A percentile compares a stretch with the other conserved stretches of the same genome.
Evolutionary conservation across 2,113 vertebrate genomes (phyloP).

Genomic region (Hydrochoerus hydrochaeris): DNA sequence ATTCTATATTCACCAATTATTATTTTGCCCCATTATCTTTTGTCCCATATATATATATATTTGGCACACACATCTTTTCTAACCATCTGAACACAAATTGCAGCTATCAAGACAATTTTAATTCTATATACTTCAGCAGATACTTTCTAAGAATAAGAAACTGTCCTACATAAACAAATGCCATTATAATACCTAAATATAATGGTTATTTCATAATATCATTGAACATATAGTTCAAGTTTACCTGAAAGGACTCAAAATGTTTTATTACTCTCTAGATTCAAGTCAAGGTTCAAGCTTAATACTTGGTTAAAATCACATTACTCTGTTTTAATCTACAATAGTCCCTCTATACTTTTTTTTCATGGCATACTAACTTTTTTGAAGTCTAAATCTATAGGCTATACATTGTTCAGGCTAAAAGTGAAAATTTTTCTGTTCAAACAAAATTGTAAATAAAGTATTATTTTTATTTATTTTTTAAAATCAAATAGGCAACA

Average conservation of each 20-base stretch:
- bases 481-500: not conserved
- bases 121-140: not conserved
- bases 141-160: not conserved
- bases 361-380: not conserved
- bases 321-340: slow-evolving; percentile 23
- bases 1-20: not conserved
- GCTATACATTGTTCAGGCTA: not conserved
- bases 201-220: slow-evolving; percentile 3
- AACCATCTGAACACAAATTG: not conserved
- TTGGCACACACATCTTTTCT: not conserved
- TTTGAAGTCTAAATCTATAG: not conserved
- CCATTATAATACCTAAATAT: not conserved
- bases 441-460: slow-evolving; percentile 43
- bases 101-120: not conserved
- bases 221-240: not conserved
- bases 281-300: not conserved
- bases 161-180: not conserved
- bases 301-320: not conserved
- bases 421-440: slow-evolving; percentile 34
- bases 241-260: slow-evolving; percentile 2
- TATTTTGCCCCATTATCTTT: not conserved
- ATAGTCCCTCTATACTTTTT: not conserved
- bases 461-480: slow-evolving; percentile 10
- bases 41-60: not conserved
- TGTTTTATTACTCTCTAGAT: not conserved